These are phyloP conservation scores for Falcunculus frontatus DNA, from an alignment of 2,113 vertebrate genomes.

Conservation along the genomic window DNA sequence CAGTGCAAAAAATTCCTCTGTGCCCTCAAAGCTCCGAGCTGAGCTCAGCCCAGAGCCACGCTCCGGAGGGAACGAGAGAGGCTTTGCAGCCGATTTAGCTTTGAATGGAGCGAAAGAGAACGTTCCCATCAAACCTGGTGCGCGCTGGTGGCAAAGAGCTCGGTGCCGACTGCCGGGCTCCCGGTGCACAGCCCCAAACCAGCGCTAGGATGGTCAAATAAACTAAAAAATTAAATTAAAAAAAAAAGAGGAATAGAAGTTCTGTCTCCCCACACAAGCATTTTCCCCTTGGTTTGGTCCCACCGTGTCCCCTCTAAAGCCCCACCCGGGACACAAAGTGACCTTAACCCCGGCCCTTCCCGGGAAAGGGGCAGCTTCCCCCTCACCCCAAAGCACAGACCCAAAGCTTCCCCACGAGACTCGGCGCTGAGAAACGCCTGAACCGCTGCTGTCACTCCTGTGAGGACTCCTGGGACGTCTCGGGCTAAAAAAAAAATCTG, in stretches of 20 bases:
- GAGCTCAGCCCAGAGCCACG: background rate
- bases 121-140: background rate
- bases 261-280: background rate
- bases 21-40: accelerated
- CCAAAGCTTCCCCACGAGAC: accelerated
- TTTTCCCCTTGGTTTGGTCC: background rate
- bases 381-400: background rate
- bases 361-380: background rate
- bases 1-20: background rate
- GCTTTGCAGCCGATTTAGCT: background rate
- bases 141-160: accelerated
- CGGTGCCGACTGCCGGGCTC: background rate
- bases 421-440: accelerated
- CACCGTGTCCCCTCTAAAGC: accelerated
- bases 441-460: background rate
- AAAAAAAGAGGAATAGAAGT: too few relatives aligned
- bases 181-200: background rate
- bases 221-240: too few relatives aligned
- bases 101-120: background rate
- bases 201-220: background rate
- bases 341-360: background rate
- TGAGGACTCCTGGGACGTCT: background rate
- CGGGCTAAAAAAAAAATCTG: background rate
- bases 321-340: background rate
- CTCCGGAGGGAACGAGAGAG: background rate